Evolutionary conservation across 2,888 invertebrate species (phyloP).

Genomic region (Pandemis corylana): DNA sequence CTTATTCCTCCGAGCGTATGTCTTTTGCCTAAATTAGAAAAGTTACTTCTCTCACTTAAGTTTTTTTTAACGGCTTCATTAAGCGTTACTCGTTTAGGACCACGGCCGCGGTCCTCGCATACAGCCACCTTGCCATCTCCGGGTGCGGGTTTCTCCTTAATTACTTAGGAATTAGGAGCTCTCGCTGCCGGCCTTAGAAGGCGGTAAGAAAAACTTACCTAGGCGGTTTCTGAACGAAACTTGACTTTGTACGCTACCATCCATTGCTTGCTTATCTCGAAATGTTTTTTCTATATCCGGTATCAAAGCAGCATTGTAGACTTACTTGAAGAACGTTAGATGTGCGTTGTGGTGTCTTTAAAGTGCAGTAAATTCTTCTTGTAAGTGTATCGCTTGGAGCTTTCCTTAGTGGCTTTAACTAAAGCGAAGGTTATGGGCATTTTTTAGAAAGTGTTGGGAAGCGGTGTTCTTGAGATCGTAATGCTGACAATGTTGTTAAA

Average conservation of each 20-base stretch:
- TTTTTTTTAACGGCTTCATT: conserved; percentile 55
- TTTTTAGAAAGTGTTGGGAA: conserved; percentile 28
- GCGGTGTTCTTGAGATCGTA: not conserved
- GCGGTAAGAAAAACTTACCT: conserved; percentile 60
- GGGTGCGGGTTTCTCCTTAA: conserved; percentile 69
- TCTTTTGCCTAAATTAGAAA: conserved; percentile 22
- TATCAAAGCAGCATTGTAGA: conserved; percentile 21
- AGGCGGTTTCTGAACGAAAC: conserved; percentile 50
- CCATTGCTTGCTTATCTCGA: conserved; percentile 15
- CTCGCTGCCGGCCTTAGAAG: conserved; percentile 59
- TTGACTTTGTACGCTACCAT: conserved; percentile 17
- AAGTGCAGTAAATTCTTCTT: conserved; percentile 9
- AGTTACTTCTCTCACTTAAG: conserved; percentile 6
- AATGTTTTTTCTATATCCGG: not conserved
- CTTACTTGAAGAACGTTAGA: not conserved
- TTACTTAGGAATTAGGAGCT: conserved; percentile 58
- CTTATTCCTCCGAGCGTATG: not conserved
- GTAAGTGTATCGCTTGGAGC: conserved; percentile 36
- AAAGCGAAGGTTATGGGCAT: conserved; percentile 37
- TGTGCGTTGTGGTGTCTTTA: not conserved
- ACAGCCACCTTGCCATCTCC: conserved; percentile 50
- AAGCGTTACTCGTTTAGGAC: conserved; percentile 58
- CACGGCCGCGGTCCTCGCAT: conserved; percentile 47
- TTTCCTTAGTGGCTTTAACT: conserved; percentile 26
- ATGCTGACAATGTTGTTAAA: not conserved